phyloP scores from a whole-genome alignment of 2,797 vertebrate genomes.

The Amphiprion clarkii region DNA sequence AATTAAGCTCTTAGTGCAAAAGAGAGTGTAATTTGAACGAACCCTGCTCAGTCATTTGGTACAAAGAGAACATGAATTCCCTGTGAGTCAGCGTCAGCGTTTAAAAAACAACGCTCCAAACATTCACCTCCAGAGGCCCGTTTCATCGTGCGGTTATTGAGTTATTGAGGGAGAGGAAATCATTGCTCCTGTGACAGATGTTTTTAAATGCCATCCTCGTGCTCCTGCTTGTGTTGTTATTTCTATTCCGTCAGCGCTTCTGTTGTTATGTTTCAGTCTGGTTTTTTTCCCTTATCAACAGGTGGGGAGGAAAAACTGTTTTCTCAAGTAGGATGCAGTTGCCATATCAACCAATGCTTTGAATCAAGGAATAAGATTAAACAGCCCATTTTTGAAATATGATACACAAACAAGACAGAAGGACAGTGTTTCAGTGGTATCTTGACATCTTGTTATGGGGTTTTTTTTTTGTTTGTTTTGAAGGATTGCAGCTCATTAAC shows the following conservation, averaged over 20 bases:
- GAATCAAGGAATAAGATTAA: conserved; percentile 40
- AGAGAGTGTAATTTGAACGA: conserved; percentile 30
- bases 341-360: conserved; percentile 66
- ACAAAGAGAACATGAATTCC: conserved; percentile 37
- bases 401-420: conserved; percentile 15
- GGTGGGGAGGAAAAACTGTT: conserved; percentile 49
- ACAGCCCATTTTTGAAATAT: conserved; percentile 30
- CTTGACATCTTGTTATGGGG: conserved; percentile 34
- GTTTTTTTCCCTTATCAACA: conserved; percentile 49
- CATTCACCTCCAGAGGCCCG: conserved; percentile 16
- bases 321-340: conserved; percentile 47
- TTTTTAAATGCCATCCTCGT: conserved; percentile 26
- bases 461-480: conserved; percentile 8
- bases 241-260: conserved; percentile 37
- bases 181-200: conserved; percentile 24
- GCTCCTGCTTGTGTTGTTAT: conserved; percentile 20
- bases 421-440: conserved; percentile 4
- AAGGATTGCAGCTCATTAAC: conserved; percentile 29
- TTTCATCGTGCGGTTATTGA: conserved; percentile 43
- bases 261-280: neutral
- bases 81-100: neutral
- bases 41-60: conserved; percentile 19
- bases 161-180: conserved; percentile 39
- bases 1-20: conserved; percentile 15
- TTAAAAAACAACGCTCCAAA: conserved; percentile 20